These are phyloP conservation scores for Idaea aversata DNA, from an alignment of 2,888 invertebrate species.

Conservation along the genomic window DNA sequence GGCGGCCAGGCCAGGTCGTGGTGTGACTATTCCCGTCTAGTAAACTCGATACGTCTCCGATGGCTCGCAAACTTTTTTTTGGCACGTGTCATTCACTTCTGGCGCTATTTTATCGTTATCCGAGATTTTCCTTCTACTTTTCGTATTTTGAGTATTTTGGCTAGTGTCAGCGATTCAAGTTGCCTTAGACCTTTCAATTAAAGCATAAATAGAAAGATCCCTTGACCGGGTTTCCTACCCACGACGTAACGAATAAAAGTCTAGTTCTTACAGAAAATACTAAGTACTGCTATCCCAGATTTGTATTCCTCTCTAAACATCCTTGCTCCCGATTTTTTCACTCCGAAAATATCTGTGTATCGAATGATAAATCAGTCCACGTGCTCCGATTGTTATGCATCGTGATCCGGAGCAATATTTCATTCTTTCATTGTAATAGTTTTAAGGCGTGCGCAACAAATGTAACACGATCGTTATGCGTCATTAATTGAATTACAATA, in stretches of 20 bases:
- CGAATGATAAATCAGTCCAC: constrained; percentile 27
- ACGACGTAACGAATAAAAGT: too few species aligned
- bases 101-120: constrained; percentile 51
- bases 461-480: constrained; percentile 46
- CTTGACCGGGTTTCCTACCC: too few species aligned
- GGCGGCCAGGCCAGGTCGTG: constrained; percentile 74
- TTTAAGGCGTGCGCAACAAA: constrained; percentile 37
- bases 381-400: constrained; percentile 28
- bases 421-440: constrained; percentile 37
- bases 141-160: background rate
- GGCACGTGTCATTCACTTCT: constrained; percentile 62
- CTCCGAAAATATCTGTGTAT: constrained; percentile 19
- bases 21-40: constrained; percentile 79
- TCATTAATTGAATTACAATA: constrained; percentile 46
- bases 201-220: background rate
- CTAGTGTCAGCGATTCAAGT: background rate
- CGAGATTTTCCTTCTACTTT: constrained; percentile 12
- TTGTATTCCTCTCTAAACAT: constrained; percentile 17
- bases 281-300: constrained; percentile 33
- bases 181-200: background rate
- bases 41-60: constrained; percentile 62
- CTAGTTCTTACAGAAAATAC: too few species aligned
- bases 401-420: constrained; percentile 34
- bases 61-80: constrained; percentile 58
- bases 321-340: constrained; percentile 14